phyloP scores from a whole-genome alignment of 2,113 vertebrate genomes.

The Amphilophus citrinellus region DNA sequence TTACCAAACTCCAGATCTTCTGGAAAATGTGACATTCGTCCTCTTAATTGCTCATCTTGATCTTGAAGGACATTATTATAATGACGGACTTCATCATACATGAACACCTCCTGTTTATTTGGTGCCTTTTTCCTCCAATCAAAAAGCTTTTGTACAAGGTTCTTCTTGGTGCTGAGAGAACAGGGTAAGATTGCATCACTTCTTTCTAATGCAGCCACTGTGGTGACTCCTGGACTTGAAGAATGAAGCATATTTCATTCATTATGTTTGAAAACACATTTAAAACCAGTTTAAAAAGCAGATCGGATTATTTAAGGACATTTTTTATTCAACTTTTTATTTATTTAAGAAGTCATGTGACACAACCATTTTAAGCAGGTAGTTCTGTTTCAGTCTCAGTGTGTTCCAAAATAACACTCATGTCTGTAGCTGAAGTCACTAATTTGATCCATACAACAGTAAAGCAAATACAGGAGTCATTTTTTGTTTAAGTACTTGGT shows the following conservation, averaged over 20 bases:
- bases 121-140: slow-evolving; percentile 16
- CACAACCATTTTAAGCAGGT: too few species aligned
- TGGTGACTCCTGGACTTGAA: too few species aligned
- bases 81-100: background rate
- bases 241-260: too few species aligned
- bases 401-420: fast-evolving
- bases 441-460: fast-evolving
- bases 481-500: too few species aligned
- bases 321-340: too few species aligned
- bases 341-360: too few species aligned
- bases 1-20: background rate
- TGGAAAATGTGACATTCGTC: slow-evolving; percentile 7
- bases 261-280: too few species aligned
- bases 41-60: slow-evolving; percentile 3
- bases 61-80: too few species aligned
- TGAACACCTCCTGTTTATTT: background rate
- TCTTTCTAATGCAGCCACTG: background rate
- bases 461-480: too few species aligned
- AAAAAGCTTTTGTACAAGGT: background rate
- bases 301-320: too few species aligned
- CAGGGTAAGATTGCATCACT: background rate
- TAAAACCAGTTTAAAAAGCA: too few species aligned
- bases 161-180: background rate
- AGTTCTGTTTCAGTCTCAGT: background rate
- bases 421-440: background rate